Conservation (phyloP, 37 sponge, comb jelly and placozoan genomes). For the Aplysina aerophoba region DNA sequence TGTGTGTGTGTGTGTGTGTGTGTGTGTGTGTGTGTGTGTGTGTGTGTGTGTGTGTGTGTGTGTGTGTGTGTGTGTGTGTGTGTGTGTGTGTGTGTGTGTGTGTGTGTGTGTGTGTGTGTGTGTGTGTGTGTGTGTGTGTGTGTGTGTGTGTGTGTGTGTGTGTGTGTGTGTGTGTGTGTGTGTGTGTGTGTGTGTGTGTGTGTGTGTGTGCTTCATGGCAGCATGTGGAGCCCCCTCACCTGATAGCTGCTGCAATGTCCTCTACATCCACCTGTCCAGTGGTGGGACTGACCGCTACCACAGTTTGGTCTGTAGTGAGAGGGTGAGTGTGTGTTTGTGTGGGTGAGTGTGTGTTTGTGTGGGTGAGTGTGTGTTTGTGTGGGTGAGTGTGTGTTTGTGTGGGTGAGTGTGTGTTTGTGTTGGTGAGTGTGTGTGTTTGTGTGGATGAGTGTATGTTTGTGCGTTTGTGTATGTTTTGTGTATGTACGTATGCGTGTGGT, state of each 20-base stretch:
- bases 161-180: conserved; percentile 9
- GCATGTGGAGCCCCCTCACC: neutral
- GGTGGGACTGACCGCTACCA: neutral
- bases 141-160: conserved; percentile 23
- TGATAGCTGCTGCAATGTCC: neutral
- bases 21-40: neutral
- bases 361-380: no score
- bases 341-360: no score
- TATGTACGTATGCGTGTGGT: no score
- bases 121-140: neutral
- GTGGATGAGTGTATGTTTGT: no score
- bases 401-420: no score
- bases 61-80: conserved; percentile 28
- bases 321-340: neutral
- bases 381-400: no score
- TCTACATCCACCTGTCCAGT: neutral
- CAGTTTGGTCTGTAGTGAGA: neutral
- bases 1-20: no score
- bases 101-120: conserved; percentile 19
- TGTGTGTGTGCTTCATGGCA: neutral
- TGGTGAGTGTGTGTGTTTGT: no score
- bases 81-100: conserved; percentile 31
- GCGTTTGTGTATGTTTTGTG: no score
- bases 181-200: conserved; percentile 26
- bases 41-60: neutral